Evolutionary conservation across 2,888 invertebrate genomes (phyloP).

Genomic region (Timema cristinae): DNA sequence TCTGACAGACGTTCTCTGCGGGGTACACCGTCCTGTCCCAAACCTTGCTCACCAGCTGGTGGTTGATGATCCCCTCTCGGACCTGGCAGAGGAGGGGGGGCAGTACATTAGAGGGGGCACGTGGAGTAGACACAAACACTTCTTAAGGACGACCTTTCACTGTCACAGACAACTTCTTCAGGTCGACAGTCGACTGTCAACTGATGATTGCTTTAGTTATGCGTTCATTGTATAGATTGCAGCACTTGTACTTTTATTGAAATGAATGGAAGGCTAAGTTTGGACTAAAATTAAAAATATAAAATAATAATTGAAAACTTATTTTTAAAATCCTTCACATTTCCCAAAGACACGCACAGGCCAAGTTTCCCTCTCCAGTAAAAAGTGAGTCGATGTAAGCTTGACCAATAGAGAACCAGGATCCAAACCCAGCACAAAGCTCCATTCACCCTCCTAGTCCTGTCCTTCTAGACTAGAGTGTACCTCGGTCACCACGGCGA

Average conservation of each 20-base stretch:
- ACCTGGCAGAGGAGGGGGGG: slow-evolving; percentile 43
- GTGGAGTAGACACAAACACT: not conserved
- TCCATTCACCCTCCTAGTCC: not conserved
- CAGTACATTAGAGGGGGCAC: too few relatives aligned
- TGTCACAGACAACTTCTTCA: too few relatives aligned
- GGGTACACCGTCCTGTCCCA: slow-evolving; percentile 51
- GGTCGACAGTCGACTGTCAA: too few relatives aligned
- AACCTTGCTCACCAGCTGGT: slow-evolving; percentile 58
- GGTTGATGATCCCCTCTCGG: slow-evolving; percentile 56
- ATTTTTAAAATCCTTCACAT: not conserved
- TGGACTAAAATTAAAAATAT: not conserved
- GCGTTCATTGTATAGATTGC: too few relatives aligned
- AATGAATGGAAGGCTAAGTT: not conserved
- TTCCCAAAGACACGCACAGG: not conserved
- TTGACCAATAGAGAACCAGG: too few relatives aligned
- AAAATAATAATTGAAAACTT: not conserved
- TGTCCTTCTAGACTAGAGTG: not conserved
- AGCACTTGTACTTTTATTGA: too few relatives aligned
- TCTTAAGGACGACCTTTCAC: too few relatives aligned
- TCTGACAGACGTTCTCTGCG: slow-evolving; percentile 53
- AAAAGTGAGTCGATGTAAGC: too few relatives aligned
- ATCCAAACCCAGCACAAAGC: too few relatives aligned
- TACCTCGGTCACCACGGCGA: slow-evolving; percentile 25
- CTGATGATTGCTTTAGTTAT: too few relatives aligned
- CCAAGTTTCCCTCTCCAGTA: not conserved